Conservation (phyloP, 2,797 vertebrate species). For the Dromococcyx pavoninus region DNA sequence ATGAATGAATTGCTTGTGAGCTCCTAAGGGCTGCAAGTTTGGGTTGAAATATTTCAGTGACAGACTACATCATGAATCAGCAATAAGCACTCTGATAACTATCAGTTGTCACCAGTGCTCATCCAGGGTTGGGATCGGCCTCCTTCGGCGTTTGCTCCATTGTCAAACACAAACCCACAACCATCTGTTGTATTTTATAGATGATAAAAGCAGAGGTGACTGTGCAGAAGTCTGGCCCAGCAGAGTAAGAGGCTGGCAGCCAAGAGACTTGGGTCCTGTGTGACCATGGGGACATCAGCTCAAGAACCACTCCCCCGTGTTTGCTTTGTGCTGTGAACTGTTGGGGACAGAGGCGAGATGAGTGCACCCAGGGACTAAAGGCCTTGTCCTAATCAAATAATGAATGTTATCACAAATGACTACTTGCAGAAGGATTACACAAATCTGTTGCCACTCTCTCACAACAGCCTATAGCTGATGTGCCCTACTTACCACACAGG, state of each 20-base stretch:
- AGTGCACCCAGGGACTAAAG: not conserved
- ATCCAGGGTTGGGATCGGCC: not conserved
- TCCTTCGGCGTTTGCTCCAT: not conserved
- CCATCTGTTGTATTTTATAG: not conserved
- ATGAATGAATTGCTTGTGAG: not conserved
- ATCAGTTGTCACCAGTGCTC: not conserved
- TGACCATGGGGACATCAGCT: not conserved
- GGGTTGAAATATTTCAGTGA: not conserved
- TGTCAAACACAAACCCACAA: not conserved
- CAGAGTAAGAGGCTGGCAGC: not conserved
- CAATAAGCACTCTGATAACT: not conserved
- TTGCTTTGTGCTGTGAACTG: not conserved
- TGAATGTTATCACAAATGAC: not conserved
- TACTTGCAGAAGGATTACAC: not conserved
- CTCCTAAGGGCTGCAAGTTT: not conserved
- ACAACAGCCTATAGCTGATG: not conserved
- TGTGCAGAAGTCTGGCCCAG: not conserved
- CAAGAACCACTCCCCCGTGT: not conserved
- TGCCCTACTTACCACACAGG: not conserved
- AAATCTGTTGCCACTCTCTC: not conserved
- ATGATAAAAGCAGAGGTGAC: not conserved
- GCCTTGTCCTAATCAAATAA: not conserved
- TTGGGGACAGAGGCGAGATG: not conserved
- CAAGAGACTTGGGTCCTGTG: no score
- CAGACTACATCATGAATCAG: not conserved